Evolutionary conservation across 1,140 invertebrate species (phyloP).

Genomic region (Saxidomus purpurata): DNA sequence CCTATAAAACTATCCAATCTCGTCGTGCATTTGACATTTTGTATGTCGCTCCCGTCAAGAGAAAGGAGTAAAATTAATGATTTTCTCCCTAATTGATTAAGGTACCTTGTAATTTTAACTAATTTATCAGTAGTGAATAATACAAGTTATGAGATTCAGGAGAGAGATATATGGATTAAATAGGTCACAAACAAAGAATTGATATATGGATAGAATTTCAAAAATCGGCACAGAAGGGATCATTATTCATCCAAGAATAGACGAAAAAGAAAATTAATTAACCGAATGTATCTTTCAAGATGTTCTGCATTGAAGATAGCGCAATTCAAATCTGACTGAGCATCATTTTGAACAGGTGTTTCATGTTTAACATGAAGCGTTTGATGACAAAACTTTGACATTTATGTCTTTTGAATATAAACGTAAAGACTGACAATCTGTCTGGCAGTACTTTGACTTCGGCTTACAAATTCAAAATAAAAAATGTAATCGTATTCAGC

Average conservation of each 20-base stretch:
- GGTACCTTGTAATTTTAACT: slow-evolving; percentile 55
- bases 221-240: neutral
- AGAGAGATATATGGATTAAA: neutral
- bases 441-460: neutral
- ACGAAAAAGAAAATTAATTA: neutral
- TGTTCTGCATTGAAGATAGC: neutral
- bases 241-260: neutral
- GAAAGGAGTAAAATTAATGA: slow-evolving; percentile 51
- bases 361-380: neutral
- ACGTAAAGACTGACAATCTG: neutral
- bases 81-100: slow-evolving; percentile 60
- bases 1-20: slow-evolving; percentile 5
- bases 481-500: too few relatives aligned
- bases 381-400: slow-evolving; percentile 16
- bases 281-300: neutral
- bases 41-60: slow-evolving; percentile 21
- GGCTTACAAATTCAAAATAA: too few relatives aligned
- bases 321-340: neutral
- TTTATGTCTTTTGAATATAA: neutral
- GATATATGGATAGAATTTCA: slow-evolving; percentile 23
- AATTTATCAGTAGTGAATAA: slow-evolving; percentile 44
- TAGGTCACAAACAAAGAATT: slow-evolving; percentile 10
- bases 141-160: slow-evolving; percentile 2
- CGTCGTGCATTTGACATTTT: slow-evolving; percentile 49
- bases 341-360: slow-evolving; percentile 2